A percentile compares a stretch with the other conserved stretches of the same genome.
These are phyloP conservation scores for Willowsia nigromaculata DNA, from an alignment of 2,888 invertebrate species.

Conservation along the genomic window DNA sequence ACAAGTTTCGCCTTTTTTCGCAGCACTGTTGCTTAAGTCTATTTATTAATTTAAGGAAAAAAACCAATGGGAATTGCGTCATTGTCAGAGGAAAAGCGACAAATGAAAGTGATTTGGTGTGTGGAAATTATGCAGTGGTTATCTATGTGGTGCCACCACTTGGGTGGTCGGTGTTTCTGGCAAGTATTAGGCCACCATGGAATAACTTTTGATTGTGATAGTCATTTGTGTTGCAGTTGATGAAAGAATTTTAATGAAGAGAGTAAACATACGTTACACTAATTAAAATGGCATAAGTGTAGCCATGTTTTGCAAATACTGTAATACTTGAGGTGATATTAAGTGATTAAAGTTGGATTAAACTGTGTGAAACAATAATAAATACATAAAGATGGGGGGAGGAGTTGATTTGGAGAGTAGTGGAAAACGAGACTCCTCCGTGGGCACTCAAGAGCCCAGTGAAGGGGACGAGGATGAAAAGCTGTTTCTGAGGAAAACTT, in stretches of 20 bases:
- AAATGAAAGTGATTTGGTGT: too few species aligned
- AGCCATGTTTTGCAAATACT: too few species aligned
- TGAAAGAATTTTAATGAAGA: too few species aligned
- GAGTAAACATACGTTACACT: too few species aligned
- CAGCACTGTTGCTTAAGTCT: not conserved
- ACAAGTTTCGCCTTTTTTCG: too few species aligned
- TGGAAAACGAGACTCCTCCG: slow-evolving; percentile 40
- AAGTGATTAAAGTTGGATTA: not conserved
- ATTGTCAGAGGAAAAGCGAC: too few species aligned
- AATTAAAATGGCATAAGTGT: too few species aligned
- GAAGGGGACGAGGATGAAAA: slow-evolving; percentile 77
- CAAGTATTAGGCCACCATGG: not conserved
- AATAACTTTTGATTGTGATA: not conserved
- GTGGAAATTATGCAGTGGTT: not conserved
- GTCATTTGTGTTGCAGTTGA: not conserved
- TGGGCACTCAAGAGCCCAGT: slow-evolving; percentile 53
- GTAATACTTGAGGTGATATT: too few species aligned
- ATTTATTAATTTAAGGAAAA: not conserved
- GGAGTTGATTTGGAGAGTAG: slow-evolving; percentile 17
- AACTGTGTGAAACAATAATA: not conserved
- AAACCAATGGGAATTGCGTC: not conserved
- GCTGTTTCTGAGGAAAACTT: slow-evolving; percentile 72
- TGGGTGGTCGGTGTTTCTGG: not conserved
- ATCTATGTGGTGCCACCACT: not conserved
- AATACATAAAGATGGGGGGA: not conserved